Base-by-base conservation (phyloP, 2,113 vertebrate genomes). In the Ammodramus savannarum region DNA sequence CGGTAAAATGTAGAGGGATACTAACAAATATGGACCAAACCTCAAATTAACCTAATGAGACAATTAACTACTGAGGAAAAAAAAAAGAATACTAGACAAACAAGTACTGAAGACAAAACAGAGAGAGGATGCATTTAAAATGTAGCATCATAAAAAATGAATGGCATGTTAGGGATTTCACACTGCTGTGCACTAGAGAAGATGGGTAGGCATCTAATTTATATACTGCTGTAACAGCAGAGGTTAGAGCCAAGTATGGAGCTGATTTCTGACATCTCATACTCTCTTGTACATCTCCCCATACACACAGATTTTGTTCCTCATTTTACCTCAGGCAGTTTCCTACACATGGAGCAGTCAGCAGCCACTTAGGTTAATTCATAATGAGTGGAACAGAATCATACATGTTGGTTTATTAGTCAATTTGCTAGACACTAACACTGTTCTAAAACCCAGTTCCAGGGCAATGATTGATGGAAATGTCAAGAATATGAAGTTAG, bases 31-130 rank as follows among this genome's bases (percentile, higher is more conserved):
- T 1, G 16, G 68, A 95, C 81, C 41, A 93, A 90, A 75, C 18
- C 52, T 89, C 67, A 75, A 55, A 78, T 97, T 95, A 95, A 96
- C 86, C 88, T 94, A 96, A 96, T 20, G 63, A 93, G 91, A 71
- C 27, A 58, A 65, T 69, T 58, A 93, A 27, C 44, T 48, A 46
- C 29, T 65, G 39, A 84, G 34, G 89, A 73, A 61, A 91, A 79
- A 92, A 81, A 96, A 89, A 93, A 58, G 52, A 87, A 87, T 87
- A 20, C 44, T 85, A 44, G 59, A 71, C 52, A 77, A 63, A 67
- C 32, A 87, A 69, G 22, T 38, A 73, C 46, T 29, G 25, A 90
- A 74, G 66, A 81, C 38, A 92, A 87, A 94, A 90, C 21, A 58
- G 75, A 90, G 71, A 93, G 20, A 34, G n/a, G 29, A 16, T 23